Conservation (phyloP, 1,140 invertebrate genomes). For the Sesamia nonagrioides region DNA sequence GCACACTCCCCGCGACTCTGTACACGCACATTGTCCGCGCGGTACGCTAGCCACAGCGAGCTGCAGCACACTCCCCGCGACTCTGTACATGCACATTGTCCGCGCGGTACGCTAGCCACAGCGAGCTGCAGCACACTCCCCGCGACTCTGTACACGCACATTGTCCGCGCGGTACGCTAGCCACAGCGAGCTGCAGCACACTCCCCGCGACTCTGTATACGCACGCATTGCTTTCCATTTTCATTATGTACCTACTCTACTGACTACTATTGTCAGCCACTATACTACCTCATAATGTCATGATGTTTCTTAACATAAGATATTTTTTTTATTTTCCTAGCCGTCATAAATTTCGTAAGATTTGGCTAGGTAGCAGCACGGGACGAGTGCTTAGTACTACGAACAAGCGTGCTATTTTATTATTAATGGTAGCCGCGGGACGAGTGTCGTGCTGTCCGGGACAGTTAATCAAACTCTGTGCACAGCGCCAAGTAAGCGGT, state of each 20-base stretch:
- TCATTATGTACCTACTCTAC: not conserved
- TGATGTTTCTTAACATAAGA: not conserved
- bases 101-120: too few relatives aligned
- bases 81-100: not conserved
- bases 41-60: too few relatives aligned
- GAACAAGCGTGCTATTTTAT: constrained; percentile 3
- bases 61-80: too few relatives aligned
- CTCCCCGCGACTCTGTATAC: not conserved
- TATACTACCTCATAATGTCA: not conserved
- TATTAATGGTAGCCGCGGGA: not conserved
- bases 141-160: not conserved
- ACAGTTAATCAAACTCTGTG: constrained; percentile 16
- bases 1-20: not conserved
- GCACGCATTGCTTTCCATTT: not conserved
- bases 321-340: not conserved
- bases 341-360: not conserved
- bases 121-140: too few relatives aligned
- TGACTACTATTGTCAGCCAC: too few relatives aligned
- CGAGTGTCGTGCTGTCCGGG: not conserved
- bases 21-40: not conserved
- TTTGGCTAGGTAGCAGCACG: not conserved
- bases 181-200: too few relatives aligned
- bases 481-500: not conserved
- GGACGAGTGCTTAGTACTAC: not conserved
- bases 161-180: too few relatives aligned